These are phyloP conservation scores for Caenorhabditis imperialis DNA, from an alignment of 2,888 invertebrate genomes.

Conservation along the genomic window DNA sequence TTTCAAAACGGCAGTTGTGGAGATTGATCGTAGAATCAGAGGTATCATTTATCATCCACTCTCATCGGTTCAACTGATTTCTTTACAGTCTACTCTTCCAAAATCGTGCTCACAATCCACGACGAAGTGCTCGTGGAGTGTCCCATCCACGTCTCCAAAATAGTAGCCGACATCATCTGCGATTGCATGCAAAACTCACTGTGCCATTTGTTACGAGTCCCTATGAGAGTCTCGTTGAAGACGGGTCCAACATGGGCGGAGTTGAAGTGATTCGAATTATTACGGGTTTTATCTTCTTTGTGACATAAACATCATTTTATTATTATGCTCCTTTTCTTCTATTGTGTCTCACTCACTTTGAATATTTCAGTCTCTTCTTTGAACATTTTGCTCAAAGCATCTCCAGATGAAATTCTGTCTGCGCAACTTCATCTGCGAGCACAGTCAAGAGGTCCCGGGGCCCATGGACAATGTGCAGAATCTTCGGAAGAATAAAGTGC, in stretches of 20 bases:
- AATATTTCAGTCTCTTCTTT: neutral
- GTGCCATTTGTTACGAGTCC: conserved; percentile 52
- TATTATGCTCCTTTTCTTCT: too few relatives aligned
- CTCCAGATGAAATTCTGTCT: conserved; percentile 45
- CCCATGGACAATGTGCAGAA: conserved; percentile 1
- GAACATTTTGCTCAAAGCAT: neutral
- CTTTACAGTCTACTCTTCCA: conserved; percentile 66
- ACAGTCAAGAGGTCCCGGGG: conserved; percentile 44
- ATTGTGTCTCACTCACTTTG: too few relatives aligned
- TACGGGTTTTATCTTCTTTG: conserved; percentile 21
- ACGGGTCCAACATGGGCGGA: conserved; percentile 57
- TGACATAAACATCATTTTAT: too few relatives aligned
- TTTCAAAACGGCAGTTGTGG: conserved; percentile 90
- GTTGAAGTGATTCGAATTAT: conserved; percentile 30
- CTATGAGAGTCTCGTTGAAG: conserved; percentile 57
- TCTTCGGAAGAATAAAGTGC: conserved; percentile 32
- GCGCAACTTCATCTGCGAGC: conserved; percentile 54
- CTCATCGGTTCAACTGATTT: neutral
- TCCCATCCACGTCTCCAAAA: conserved; percentile 80
- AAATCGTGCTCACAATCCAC: conserved; percentile 90
- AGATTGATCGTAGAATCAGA: conserved; percentile 83
- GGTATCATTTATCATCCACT: conserved; percentile 10
- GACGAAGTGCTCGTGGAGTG: conserved; percentile 97
- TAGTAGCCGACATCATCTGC: conserved; percentile 66
- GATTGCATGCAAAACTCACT: conserved; percentile 56